Percentiles rank a stretch among this genome's conserved stretches.
phyloP scores from a whole-genome alignment of 2,113 vertebrate genomes.

The Centropus bengalensis region DNA sequence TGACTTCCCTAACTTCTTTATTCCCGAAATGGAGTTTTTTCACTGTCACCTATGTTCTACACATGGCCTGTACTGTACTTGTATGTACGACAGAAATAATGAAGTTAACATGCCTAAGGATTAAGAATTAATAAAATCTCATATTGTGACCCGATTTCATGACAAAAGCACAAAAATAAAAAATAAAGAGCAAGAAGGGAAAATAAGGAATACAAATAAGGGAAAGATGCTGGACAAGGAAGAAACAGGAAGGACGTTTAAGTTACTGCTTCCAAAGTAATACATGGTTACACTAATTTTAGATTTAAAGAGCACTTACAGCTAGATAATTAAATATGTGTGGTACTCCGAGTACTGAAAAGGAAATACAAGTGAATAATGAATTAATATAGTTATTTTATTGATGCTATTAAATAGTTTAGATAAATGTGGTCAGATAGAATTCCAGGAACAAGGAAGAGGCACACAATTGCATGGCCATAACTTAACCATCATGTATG shows the following conservation, averaged over 20 bases:
- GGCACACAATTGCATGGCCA: not conserved
- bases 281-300: not conserved
- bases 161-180: not conserved
- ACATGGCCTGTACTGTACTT: accelerated
- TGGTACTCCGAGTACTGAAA: not conserved
- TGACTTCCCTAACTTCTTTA: not conserved
- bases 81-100: not conserved
- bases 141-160: not conserved
- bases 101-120: not conserved
- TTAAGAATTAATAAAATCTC: not conserved
- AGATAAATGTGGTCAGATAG: not conserved
- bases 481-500: not conserved
- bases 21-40: not conserved
- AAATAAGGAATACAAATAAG: not conserved
- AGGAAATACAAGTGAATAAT: not conserved
- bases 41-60: not conserved
- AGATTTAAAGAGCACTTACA: not conserved
- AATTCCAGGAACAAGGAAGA: not conserved
- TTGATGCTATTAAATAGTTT: not conserved
- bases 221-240: not conserved
- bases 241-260: not conserved
- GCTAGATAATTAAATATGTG: not conserved
- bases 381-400: not conserved
- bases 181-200: not conserved
- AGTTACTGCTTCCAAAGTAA: not conserved